Base-by-base conservation (phyloP, 2,888 invertebrate genomes). In the Melinaea menophilus region DNA sequence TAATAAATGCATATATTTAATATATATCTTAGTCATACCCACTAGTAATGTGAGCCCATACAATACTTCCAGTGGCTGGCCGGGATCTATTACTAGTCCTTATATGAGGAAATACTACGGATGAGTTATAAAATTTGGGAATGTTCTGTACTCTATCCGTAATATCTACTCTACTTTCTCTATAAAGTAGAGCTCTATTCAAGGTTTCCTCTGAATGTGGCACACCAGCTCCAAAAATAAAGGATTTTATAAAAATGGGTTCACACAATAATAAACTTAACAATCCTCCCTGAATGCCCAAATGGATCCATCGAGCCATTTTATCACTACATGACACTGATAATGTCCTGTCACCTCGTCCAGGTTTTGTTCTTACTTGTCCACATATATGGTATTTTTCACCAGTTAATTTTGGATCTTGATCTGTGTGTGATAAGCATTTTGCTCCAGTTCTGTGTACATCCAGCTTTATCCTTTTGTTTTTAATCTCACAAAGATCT, bases 301-400 rank as follows among this genome's bases (percentile, higher is more conserved):
- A 78, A 66, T 95, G 89, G 77, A 95, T 94, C 98, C 98, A 99
- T 74, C 94, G 94, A 2, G 97, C 94, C 12, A 99, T 88, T 91
- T 99, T 99, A 85, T 99, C 98, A 82, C 97, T 98, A 82, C 98
- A 99, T 0, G 97, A 97, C 74, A 98, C 94, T 9, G 97, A 97
- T 54, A 96, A 81, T 0, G 98, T 98, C 57, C 94, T 94, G 79
- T 96, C 95, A 0, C 98, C 98, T 75, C 97, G 92, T 0, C 98
- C 98, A 37, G 98, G 98, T 84, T 98, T 98, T 0, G 94, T 97
- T 63, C 98, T 92, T 9, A 96, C 91, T 71, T 92, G 93, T 37
- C 96, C 95, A 12, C 94, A 78, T 56, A 91, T 80, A 78, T 97
- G 97, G 79, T 95, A 95, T 70, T 80, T 77, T 58, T 78, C 75